These are phyloP conservation scores for Microcaecilia unicolor DNA, from an alignment of 2,797 vertebrate genomes.

Conservation along the genomic window DNA sequence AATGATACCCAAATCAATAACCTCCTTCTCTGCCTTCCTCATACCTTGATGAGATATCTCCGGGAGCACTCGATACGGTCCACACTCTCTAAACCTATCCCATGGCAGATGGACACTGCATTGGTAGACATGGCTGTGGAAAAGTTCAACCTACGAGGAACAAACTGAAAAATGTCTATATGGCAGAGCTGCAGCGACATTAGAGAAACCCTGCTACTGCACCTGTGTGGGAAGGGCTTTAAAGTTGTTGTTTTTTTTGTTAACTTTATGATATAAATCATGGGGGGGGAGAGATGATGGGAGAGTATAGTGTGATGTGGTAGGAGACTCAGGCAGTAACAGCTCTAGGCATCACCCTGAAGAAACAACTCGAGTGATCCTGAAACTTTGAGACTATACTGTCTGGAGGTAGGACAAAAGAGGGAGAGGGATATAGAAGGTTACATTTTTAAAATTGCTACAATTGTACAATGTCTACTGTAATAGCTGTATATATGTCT, in stretches of 20 bases:
- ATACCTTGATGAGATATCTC: conserved; percentile 73
- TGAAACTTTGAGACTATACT: too few species aligned
- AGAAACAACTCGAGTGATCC: too few species aligned
- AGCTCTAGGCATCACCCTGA: too few species aligned
- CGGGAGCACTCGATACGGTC: conserved; percentile 71
- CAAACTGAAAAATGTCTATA: neutral
- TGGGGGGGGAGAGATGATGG: neutral
- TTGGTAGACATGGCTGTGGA: conserved; percentile 82
- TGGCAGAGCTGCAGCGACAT: neutral
- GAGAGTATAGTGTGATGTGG: too few species aligned
- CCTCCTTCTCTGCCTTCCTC: neutral
- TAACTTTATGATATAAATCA: neutral
- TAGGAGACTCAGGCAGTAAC: too few species aligned
- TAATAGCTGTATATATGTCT: too few species aligned
- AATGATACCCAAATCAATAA: neutral
- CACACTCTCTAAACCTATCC: conserved; percentile 59
- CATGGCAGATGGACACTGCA: conserved; percentile 75
- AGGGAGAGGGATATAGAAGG: too few species aligned
- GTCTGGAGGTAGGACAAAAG: too few species aligned
- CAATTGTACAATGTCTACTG: too few species aligned
- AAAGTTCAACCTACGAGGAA: conserved; percentile 76
- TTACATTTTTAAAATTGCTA: too few species aligned
- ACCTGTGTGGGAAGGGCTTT: too few species aligned
- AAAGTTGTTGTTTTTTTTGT: too few species aligned
- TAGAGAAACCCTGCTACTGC: neutral